Conservation (phyloP, 2,888 invertebrate genomes). For the Acanthosepion lycidas region DNA sequence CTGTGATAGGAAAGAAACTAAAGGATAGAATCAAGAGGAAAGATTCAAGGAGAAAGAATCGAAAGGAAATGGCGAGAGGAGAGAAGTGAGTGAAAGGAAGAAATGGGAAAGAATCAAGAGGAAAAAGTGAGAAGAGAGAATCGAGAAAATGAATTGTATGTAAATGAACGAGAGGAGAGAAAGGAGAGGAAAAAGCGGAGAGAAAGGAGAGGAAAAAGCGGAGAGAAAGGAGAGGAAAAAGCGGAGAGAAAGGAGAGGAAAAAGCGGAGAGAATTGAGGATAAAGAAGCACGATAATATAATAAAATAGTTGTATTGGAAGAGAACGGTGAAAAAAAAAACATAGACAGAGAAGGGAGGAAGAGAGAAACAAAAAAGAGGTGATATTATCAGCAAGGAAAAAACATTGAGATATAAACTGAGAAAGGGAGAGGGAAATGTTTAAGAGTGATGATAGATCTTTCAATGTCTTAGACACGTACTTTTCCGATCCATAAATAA, state of each 20-base stretch:
- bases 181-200: neutral
- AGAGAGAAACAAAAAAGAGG: neutral
- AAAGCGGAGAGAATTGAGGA: neutral
- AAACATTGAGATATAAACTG: neutral
- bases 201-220: neutral
- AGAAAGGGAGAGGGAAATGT: neutral
- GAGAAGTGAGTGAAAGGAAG: neutral
- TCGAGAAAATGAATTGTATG: neutral
- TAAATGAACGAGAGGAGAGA: neutral
- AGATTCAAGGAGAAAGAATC: too few relatives aligned
- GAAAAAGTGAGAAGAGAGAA: neutral
- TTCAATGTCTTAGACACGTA: constrained; percentile 74
- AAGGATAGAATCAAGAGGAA: too few relatives aligned
- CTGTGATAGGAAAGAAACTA: too few relatives aligned
- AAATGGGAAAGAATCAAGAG: neutral
- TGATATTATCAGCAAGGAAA: neutral
- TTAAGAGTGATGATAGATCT: neutral
- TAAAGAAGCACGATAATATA: neutral
- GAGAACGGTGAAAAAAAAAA: neutral
- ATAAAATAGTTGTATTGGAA: neutral
- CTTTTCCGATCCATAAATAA: constrained; percentile 88
- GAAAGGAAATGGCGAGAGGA: neutral
- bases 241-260: neutral
- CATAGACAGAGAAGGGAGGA: neutral
- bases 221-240: neutral